Evolutionary conservation across 2,888 invertebrate species (phyloP), one percentile per base, ranked within the genome.

Genomic region (Bhutanitis thaidina): DNA sequence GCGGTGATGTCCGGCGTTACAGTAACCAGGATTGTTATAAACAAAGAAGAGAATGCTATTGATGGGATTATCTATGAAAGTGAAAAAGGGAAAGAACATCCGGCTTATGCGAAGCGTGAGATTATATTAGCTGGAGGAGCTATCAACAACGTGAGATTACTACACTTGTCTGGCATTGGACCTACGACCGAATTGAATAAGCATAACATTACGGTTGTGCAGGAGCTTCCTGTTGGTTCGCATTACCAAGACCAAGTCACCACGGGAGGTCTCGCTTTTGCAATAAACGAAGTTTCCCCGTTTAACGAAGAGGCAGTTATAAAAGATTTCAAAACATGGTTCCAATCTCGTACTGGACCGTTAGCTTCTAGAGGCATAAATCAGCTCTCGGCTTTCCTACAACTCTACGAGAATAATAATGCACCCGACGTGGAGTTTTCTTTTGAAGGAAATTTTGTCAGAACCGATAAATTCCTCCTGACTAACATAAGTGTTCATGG

Each of bases 231-330:
- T 1, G 88, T 90, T 1, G 90, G 90, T 1, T 55, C 69, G 7
- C 81, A 85, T 57, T 90, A 87, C 62, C 86, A 83, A 71, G 90
- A 90, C 59, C 90, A 90, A 62, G 86, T 90, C 0, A 78, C 84
- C 1, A 80, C 80, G 16, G 88, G 88, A 10, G 90, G 90, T 14
- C 65, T 90, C 46, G 76, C 90, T 0, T 89, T 90, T 56, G 62
- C 70, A 10, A 54, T 90, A 3, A 78, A 66, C 43, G 87, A 89
- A 37, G 75, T 82, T 3, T 59, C 77, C 1, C 65, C 73, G 13
- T 72, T 86, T 0, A 69, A 67, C 40, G 87, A 88, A 60, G 64
- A 57, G 34, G 72, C 83, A 59, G 60, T 89, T 3, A 77, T 86
- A 14, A 74, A 75, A 35, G 87, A 87, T 58, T 89, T 89, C 34